Percentiles rank a stretch among this genome's conserved stretches.
Evolutionary conservation across 2,888 invertebrate species (phyloP).

Genomic region (Idaea aversata): DNA sequence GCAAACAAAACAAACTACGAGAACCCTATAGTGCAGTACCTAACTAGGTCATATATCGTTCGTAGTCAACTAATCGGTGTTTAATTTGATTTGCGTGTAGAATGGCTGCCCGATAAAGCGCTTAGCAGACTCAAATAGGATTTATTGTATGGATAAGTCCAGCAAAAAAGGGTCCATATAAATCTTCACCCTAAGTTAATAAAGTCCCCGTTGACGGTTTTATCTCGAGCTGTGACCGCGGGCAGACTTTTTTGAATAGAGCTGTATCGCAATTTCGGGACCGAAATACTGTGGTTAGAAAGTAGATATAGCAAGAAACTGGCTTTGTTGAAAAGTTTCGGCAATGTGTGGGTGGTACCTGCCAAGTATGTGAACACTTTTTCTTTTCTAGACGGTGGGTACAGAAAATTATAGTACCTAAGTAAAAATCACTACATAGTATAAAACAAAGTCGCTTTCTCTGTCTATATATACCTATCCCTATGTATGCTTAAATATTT

Average conservation of each 20-base stretch:
- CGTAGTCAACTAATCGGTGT: slow-evolving; percentile 52
- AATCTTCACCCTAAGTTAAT: slow-evolving; percentile 71
- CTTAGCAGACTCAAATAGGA: slow-evolving; percentile 64
- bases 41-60: slow-evolving; percentile 47
- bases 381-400: not conserved
- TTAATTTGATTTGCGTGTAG: slow-evolving; percentile 72
- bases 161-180: slow-evolving; percentile 67
- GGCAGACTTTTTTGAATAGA: slow-evolving; percentile 55
- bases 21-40: slow-evolving; percentile 32
- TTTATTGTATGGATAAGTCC: slow-evolving; percentile 70
- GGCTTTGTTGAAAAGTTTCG: not conserved
- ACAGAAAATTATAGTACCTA: too few species aligned
- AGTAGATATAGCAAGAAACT: slow-evolving; percentile 17
- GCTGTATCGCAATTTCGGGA: slow-evolving; percentile 39
- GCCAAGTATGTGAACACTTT: not conserved
- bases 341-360: slow-evolving; percentile 6
- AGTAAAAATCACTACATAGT: too few species aligned
- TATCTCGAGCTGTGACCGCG: slow-evolving; percentile 58
- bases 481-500: too few species aligned
- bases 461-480: too few species aligned
- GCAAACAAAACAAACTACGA: not conserved
- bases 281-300: slow-evolving; percentile 1
- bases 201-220: slow-evolving; percentile 68
- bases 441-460: too few species aligned
- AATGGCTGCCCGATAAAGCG: slow-evolving; percentile 65